Base-by-base conservation (phyloP, 2,113 vertebrate species). In the Apteryx owenii region DNA sequence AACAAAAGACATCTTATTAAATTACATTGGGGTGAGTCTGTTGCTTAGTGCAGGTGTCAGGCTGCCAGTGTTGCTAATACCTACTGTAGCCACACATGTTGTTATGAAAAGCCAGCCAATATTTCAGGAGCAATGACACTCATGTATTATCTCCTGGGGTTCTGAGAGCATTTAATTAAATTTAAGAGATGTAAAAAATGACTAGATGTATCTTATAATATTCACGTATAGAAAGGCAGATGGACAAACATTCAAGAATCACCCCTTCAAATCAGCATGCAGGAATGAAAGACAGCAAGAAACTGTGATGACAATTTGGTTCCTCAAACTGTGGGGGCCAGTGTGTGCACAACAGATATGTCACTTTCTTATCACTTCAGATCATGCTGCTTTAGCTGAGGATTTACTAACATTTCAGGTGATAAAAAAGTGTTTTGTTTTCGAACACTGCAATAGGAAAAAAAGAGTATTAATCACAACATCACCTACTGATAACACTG, bases 1-100 rank as follows among this genome's bases (percentile, higher is more conserved):
- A 97, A 95, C 85, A 96, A 96, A 95, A 97, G 91, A 48, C 73
- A 84, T 85, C 81, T 89, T 95, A 93, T 93, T 94, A 96, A 93
- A 95, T 95, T 89, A 60, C 86, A 90, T 62, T 68, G 53, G 25
- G n/a, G 42, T 50, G 53, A 94, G 13, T 64, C 28, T 94, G 68
- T 91, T 81, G 81, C 54, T 75, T 69, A 38, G 40, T 84, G 92
- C 92, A 97, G 96, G 93, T 96, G 96, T 92, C 68, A 81, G 66
- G 71, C 85, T 91, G 76, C 44, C 70, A 54, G 36, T 48, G 38
- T 72, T 88, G 77, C 58, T 75, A 68, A 89, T 56, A 84, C 54
- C 78, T 86, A 73, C 82, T 31, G 38, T 17, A 90, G 62, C 15
- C 66, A 66, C 86, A 85, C 48, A 91, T 85, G 84, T 72, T 66